Evolutionary conservation across 1,140 invertebrate genomes (phyloP).

Genomic region (Zaprionus gabonicus): DNA sequence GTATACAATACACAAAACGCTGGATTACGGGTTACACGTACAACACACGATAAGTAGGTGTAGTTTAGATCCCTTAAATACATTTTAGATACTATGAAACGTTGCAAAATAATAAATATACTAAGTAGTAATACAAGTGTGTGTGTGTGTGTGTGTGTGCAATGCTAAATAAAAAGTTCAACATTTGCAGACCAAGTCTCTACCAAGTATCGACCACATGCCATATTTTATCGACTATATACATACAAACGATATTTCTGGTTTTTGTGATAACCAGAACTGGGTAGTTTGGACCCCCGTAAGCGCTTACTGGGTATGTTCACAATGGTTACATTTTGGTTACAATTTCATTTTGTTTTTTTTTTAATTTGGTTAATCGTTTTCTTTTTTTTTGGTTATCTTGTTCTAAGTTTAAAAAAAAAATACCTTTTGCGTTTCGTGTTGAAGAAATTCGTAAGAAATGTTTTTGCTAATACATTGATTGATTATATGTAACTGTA

Average conservation of each 20-base stretch:
- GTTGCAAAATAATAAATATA: slow-evolving; percentile 3
- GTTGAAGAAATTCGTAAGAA: slow-evolving; percentile 38
- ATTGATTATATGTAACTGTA: slow-evolving; percentile 32
- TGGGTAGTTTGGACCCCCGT: neutral
- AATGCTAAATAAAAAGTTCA: neutral
- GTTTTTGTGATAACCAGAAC: neutral
- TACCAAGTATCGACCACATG: neutral
- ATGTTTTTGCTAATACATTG: slow-evolving; percentile 35
- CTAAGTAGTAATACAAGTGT: neutral
- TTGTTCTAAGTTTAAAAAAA: neutral
- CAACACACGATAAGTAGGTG: slow-evolving; percentile 6
- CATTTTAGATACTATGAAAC: slow-evolving; percentile 15
- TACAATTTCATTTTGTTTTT: neutral
- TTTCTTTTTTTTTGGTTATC: neutral
- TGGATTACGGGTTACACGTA: neutral
- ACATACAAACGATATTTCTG: slow-evolving; percentile 1
- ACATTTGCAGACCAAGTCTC: neutral
- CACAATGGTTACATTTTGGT: neutral
- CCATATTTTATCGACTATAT: slow-evolving; percentile 6
- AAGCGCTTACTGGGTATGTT: neutral
- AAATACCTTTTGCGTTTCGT: neutral
- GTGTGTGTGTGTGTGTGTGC: neutral
- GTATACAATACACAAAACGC: slow-evolving; percentile 3
- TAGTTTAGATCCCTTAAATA: slow-evolving; percentile 1
- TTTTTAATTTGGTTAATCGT: neutral